A percentile compares a stretch with the other conserved stretches of the same genome.
Conservation (phyloP, 2,888 invertebrate species). For the Oxystoma pomonae region DNA sequence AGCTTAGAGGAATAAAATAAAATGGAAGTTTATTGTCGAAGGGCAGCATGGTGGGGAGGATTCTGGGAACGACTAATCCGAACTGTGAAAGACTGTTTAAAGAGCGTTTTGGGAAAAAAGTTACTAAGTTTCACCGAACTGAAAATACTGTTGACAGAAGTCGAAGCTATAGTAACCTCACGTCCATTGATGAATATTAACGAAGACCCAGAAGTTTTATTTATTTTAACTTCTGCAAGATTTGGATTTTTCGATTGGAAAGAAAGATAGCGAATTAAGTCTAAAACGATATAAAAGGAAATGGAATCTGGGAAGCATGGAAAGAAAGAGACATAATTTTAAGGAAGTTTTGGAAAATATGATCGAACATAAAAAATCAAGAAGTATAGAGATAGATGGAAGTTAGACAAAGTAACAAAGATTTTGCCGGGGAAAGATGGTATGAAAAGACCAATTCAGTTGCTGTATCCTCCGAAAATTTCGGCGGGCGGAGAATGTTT, state of each 20-base stretch:
- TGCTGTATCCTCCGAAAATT: no score
- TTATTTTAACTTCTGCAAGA: not conserved
- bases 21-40: no score
- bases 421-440: no score
- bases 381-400: no score
- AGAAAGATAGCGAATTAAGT: no score
- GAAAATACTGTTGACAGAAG: not conserved
- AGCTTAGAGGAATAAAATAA: no score
- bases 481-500: no score
- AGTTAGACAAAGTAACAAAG: no score
- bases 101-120: not conserved
- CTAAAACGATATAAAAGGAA: not conserved
- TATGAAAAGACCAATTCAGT: no score
- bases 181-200: not conserved
- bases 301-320: not conserved
- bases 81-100: not conserved
- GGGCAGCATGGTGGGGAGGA: no score
- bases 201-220: not conserved
- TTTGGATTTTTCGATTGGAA: no score
- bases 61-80: not conserved
- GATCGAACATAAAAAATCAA: no score
- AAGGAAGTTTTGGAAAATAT: not conserved
- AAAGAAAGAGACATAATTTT: not conserved
- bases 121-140: not conserved
- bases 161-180: not conserved